Evolutionary conservation across 64 coral and sea anemone species (phyloP).

Genomic region (Montipora sp.): DNA sequence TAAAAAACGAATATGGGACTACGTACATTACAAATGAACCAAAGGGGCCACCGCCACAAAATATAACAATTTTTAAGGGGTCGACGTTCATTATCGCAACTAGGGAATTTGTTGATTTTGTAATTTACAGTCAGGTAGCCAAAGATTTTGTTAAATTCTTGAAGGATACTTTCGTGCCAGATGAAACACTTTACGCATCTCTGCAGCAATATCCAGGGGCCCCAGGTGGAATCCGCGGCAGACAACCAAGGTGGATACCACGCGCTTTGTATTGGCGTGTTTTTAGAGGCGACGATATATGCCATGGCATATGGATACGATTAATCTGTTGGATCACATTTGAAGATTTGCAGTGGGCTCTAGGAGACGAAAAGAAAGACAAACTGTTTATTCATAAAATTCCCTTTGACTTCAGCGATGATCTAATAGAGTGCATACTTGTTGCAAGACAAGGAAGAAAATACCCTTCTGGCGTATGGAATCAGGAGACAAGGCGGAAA

Average conservation of each 20-base stretch:
- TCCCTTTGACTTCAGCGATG: not conserved
- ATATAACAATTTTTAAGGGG: constrained; percentile 9
- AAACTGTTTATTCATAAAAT: constrained; percentile 27
- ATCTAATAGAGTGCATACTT: constrained; percentile 10
- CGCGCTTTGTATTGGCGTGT: not conserved
- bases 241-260: not conserved
- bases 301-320: not conserved
- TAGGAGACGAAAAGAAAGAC: not conserved
- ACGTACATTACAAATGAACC: not conserved
- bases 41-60: constrained; percentile 4
- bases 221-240: constrained; percentile 21
- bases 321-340: constrained; percentile 14
- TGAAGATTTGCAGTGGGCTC: not conserved
- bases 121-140: not conserved
- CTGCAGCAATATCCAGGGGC: constrained; percentile 7
- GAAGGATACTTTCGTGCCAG: constrained; percentile 1
- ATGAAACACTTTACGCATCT: constrained; percentile 29
- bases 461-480: not conserved
- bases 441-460: not conserved
- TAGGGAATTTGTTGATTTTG: constrained; percentile 22
- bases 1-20: not conserved
- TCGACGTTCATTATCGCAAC: not conserved
- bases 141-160: constrained; percentile 9
- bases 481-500: too few species aligned
- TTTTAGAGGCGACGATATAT: not conserved